Percentiles rank a stretch among this genome's conserved stretches.
Conservation (phyloP, 2,888 invertebrate genomes). For the Malthinus seriepunctatus region DNA sequence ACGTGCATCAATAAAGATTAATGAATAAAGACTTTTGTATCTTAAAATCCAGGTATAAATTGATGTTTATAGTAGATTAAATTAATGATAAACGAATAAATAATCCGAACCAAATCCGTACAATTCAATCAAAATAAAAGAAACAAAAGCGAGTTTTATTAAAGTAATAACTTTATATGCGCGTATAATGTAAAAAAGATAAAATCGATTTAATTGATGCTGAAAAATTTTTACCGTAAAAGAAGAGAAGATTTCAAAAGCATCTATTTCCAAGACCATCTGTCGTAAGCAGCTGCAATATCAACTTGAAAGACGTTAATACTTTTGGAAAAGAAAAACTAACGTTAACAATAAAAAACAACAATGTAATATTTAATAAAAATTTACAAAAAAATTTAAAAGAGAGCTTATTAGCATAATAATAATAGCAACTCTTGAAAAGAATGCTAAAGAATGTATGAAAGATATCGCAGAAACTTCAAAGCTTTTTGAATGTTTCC, state of each 20-base stretch:
- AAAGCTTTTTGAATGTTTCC: slow-evolving; percentile 32
- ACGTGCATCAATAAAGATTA: slow-evolving; percentile 18
- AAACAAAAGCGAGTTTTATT: slow-evolving; percentile 1
- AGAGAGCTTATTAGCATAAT: background rate
- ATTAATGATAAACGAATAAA: slow-evolving; percentile 5
- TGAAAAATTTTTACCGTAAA: slow-evolving; percentile 34
- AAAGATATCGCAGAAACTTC: slow-evolving; percentile 38
- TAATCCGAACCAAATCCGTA: background rate
- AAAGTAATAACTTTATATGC: slow-evolving; percentile 21
- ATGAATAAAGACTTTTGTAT: slow-evolving; percentile 15
- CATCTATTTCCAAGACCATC: slow-evolving; percentile 37
- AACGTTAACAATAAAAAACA: slow-evolving; percentile 2
- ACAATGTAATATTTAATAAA: background rate
- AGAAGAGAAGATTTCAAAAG: slow-evolving; percentile 35
- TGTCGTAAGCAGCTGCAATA: slow-evolving; percentile 35
- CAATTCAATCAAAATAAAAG: background rate
- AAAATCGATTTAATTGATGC: slow-evolving; percentile 34
- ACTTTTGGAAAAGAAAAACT: too few relatives aligned
- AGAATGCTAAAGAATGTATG: slow-evolving; percentile 27
- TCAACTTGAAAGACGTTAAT: background rate
- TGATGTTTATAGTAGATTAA: slow-evolving; percentile 5
- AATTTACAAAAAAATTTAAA: background rate
- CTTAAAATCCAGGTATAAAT: background rate
- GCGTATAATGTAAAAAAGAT: slow-evolving; percentile 21
- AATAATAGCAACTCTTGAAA: background rate